Conservation (phyloP, 2,113 vertebrate genomes). For the Halcyon malimbica region DNA sequence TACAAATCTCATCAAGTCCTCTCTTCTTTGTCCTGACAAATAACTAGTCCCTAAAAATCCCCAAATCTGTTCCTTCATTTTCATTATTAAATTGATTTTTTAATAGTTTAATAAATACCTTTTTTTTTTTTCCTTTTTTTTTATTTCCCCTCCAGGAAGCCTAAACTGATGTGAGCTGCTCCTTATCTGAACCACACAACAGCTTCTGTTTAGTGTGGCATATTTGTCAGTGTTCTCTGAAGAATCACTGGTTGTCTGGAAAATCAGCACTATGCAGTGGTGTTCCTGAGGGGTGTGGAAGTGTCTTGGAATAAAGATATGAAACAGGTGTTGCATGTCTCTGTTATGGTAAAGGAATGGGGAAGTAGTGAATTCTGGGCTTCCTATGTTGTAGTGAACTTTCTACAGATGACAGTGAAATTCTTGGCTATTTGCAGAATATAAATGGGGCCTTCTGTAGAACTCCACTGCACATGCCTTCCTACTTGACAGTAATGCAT, state of each 20-base stretch:
- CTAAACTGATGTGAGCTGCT: neutral
- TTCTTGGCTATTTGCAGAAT: neutral
- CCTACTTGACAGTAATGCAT: neutral
- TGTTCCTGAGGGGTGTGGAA: neutral
- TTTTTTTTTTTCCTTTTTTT: neutral
- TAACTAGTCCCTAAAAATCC: slow-evolving; percentile 6
- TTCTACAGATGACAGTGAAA: neutral
- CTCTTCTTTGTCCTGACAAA: slow-evolving; percentile 4
- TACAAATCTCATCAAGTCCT: neutral
- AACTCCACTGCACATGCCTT: neutral
- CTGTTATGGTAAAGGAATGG: neutral
- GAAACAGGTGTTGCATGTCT: neutral
- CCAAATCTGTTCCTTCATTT: neutral
- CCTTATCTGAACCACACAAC: neutral
- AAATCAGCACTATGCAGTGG: neutral
- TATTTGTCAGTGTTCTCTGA: neutral
- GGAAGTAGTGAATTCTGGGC: neutral
- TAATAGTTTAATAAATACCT: neutral
- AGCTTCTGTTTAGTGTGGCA: neutral
- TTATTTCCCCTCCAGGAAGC: neutral
- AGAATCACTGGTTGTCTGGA: neutral
- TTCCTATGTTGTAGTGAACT: neutral
- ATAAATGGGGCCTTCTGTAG: neutral
- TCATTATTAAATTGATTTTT: neutral
- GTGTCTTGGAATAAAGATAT: neutral